Conservation (phyloP, 2,113 vertebrate species). For the Marmota monax region DNA sequence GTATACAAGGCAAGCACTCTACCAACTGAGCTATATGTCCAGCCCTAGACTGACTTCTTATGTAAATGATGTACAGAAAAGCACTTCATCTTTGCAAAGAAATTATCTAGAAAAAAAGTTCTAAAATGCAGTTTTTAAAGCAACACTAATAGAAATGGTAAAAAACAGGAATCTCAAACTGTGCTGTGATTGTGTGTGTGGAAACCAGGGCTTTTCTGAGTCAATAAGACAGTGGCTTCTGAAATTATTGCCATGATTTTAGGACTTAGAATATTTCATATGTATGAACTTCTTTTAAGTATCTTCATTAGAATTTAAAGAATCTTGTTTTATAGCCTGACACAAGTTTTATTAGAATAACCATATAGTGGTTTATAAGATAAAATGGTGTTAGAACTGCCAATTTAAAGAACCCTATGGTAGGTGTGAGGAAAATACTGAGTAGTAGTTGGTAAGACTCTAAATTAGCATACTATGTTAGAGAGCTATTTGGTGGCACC, state of each 20-base stretch:
- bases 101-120: background rate
- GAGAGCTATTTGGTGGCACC: background rate
- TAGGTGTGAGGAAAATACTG: background rate
- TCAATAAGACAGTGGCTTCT: background rate
- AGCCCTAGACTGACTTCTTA: background rate
- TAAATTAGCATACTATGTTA: background rate
- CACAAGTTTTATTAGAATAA: background rate
- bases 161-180: background rate
- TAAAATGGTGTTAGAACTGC: background rate
- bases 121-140: background rate
- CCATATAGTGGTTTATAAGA: background rate
- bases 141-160: background rate
- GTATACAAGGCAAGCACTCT: no score
- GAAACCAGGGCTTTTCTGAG: background rate
- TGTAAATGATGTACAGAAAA: background rate
- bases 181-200: background rate
- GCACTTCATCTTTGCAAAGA: background rate
- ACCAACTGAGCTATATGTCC: no score
- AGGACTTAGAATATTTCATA: background rate
- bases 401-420: background rate
- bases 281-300: background rate
- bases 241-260: background rate
- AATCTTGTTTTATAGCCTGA: background rate
- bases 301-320: background rate
- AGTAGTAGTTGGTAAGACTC: background rate